Base-by-base conservation (phyloP, 2,113 vertebrate species). In the Hippolais icterina region DNA sequence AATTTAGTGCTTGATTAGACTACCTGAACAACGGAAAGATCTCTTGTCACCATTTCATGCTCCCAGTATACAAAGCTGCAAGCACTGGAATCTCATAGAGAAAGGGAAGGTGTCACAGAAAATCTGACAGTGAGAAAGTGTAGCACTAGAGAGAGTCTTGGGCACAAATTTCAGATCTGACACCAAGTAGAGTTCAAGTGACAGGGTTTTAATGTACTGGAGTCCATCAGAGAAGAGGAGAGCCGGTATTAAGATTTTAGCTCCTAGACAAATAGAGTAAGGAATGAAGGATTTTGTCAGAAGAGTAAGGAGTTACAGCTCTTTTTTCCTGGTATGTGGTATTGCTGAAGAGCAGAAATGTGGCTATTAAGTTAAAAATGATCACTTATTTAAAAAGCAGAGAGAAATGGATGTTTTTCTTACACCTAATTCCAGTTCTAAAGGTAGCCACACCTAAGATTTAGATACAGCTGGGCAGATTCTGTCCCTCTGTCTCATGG, bases 311-410 rank as follows among this genome's bases (percentile, higher is more conserved):
- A 29, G n/a, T 68, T 79, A 37, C 29, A 72, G 22, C 17, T 46
- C 9, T 27, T 56, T 57, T 56, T 78, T 37, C 15, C 12, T 87
- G n/a, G 6, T 39, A 2, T 0, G 0, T 18, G 7, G 6, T 57
- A 20, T 16, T n/a, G 2, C 54, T 77, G 39, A 78, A 72, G 28
- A 65, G 14, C 21, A 31, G 37, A 87, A 96, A 24, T 11, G 12
- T 24, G 15, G 10, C 18, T 69, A 1, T 47, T 56, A 59, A 44
- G 16, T 37, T 83, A 17, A 70, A 71, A 87, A 64, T 37, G 53
- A 23, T 50, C 9, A 11, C 4, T 86, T 19, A 4, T 7, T 85
- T 2, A 70, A 69, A 76, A 89, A 22, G 2, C 33, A 57, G 68
- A 60, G 74, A 50, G 19, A 86, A 92, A 16, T 27, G 3, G 46